A percentile compares a stretch with the other conserved stretches of the same genome.
Conservation (phyloP, 1,140 invertebrate species). For the Cyclina sinensis region DNA sequence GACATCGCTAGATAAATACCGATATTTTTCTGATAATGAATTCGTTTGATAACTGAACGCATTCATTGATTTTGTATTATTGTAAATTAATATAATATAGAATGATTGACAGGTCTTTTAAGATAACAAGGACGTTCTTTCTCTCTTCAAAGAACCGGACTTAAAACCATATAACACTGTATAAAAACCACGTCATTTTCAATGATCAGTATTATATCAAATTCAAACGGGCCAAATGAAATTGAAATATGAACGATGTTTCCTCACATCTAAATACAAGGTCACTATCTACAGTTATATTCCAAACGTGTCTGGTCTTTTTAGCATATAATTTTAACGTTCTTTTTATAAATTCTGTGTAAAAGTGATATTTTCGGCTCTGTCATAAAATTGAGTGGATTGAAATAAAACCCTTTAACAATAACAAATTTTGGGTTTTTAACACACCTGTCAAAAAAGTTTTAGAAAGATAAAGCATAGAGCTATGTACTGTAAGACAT, state of each 20-base stretch:
- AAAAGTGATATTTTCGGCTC: too few species aligned
- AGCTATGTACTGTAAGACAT: too few species aligned
- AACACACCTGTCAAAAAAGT: too few species aligned
- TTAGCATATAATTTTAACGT: background rate
- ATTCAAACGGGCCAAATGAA: background rate
- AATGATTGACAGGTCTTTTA: conserved; percentile 4
- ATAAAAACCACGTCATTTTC: background rate
- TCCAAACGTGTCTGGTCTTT: too few species aligned
- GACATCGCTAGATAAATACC: background rate
- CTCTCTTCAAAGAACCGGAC: background rate
- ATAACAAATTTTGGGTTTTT: too few species aligned
- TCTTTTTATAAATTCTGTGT: background rate
- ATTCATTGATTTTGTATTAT: background rate
- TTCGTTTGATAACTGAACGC: background rate
- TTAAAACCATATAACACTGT: background rate
- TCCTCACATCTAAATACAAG: background rate
- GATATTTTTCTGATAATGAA: background rate
- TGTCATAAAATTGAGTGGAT: too few species aligned
- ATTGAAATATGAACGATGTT: background rate
- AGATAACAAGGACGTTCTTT: background rate
- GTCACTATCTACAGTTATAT: background rate
- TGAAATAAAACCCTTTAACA: too few species aligned
- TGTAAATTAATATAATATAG: background rate
- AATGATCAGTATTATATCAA: background rate
- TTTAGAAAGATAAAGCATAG: too few species aligned